These are phyloP conservation scores for Agrotis exclamationis DNA, from an alignment of 2,888 invertebrate genomes.

Conservation along the genomic window DNA sequence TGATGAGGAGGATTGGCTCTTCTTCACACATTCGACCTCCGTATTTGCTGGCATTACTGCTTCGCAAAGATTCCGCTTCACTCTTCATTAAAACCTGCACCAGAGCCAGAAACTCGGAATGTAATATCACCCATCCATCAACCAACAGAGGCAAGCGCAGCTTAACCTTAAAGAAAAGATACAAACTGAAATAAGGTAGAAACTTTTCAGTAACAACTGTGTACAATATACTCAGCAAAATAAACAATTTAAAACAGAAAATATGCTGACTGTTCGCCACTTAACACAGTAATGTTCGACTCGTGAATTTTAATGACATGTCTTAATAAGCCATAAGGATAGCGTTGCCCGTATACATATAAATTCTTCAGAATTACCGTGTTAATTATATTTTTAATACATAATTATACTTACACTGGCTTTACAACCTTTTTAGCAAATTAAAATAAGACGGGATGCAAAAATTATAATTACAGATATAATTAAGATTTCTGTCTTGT, in stretches of 20 bases:
- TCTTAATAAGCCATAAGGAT: conserved; percentile 39
- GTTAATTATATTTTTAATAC: conserved; percentile 46
- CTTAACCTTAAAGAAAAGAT: too few species aligned
- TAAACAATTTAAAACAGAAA: conserved; percentile 29
- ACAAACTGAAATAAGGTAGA: too few species aligned
- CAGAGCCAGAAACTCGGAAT: too few species aligned
- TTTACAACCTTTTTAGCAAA: conserved; percentile 20
- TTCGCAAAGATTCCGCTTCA: too few species aligned
- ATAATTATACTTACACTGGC: not conserved
- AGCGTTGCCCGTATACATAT: conserved; percentile 31
- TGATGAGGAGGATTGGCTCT: too few species aligned
- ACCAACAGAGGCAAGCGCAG: too few species aligned
- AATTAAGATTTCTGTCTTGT: conserved; percentile 6
- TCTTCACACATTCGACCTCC: too few species aligned
- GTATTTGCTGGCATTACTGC: too few species aligned
- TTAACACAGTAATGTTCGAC: conserved; percentile 22
- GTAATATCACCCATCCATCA: too few species aligned
- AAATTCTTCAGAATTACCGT: conserved; percentile 35
- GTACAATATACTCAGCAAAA: not conserved
- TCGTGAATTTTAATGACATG: conserved; percentile 61
- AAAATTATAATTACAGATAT: not conserved
- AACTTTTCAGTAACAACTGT: too few species aligned
- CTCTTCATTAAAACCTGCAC: too few species aligned
- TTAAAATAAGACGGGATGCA: conserved; percentile 35
- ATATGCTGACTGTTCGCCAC: conserved; percentile 34